These are phyloP conservation scores for Reticulitermes speratus DNA, from an alignment of 1,140 invertebrate genomes.

Conservation along the genomic window DNA sequence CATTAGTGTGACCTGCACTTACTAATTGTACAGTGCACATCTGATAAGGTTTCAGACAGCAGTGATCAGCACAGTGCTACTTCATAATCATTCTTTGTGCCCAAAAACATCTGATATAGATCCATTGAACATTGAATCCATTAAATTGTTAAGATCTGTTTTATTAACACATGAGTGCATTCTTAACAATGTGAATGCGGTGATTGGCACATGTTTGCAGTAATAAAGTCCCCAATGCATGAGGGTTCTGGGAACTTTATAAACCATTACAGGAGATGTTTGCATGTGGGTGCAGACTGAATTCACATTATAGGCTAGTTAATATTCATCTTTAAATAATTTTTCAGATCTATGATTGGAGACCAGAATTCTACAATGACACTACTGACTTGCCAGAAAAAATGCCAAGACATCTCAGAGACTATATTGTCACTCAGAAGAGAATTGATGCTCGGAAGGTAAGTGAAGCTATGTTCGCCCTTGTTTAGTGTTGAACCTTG, in stretches of 20 bases:
- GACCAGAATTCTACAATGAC: slow-evolving; percentile 68
- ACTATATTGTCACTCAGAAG: slow-evolving; percentile 57
- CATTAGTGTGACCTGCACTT: neutral
- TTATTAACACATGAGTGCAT: neutral
- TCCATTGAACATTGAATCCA: neutral
- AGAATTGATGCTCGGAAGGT: slow-evolving; percentile 39
- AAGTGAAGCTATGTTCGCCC: neutral
- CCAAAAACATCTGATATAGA: neutral
- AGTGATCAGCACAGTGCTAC: no score
- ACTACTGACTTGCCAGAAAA: slow-evolving; percentile 57
- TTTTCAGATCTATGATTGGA: slow-evolving; percentile 71
- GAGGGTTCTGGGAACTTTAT: no score
- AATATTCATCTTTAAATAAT: neutral
- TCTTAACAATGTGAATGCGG: neutral
- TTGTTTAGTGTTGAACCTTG: no score
- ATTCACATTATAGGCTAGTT: neutral
- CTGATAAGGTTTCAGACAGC: no score
- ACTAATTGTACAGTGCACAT: no score
- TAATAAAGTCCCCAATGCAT: no score
- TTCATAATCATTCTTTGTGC: no score
- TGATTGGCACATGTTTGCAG: no score
- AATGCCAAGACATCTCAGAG: slow-evolving; percentile 64
- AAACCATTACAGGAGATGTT: no score
- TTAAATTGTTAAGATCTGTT: neutral
- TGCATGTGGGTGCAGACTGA: no score